A percentile compares a stretch with the other conserved stretches of the same genome.
phyloP scores from a whole-genome alignment of 2,888 invertebrate genomes.

The Pseudococcus longispinus region DNA sequence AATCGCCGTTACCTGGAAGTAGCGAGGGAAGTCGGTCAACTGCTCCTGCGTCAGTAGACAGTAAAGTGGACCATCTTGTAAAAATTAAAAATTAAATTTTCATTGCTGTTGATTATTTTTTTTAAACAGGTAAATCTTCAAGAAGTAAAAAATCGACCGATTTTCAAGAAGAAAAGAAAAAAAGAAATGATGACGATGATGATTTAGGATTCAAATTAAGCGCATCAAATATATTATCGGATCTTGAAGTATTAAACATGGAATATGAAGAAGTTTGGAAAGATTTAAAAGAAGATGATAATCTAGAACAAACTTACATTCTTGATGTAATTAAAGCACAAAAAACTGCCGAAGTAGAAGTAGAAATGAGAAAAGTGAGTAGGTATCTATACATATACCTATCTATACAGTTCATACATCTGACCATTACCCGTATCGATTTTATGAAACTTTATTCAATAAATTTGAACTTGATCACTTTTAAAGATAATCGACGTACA shows the following conservation, averaged over 20 bases:
- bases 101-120: neutral
- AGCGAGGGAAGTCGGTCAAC: conserved; percentile 81
- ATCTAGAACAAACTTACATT: conserved; percentile 79
- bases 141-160: conserved; percentile 48
- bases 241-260: conserved; percentile 74
- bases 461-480: neutral
- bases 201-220: conserved; percentile 73
- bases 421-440: no score
- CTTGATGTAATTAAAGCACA: conserved; percentile 77
- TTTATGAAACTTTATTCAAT: neutral
- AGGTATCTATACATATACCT: neutral
- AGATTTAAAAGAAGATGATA: conserved; percentile 76
- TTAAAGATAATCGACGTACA: conserved; percentile 61
- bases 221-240: conserved; percentile 75
- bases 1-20: conserved; percentile 72
- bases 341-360: conserved; percentile 82
- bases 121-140: conserved; percentile 48
- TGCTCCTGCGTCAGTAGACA: conserved; percentile 69
- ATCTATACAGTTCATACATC: neutral
- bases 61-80: conserved; percentile 46
- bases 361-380: conserved; percentile 75
- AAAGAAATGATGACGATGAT: conserved; percentile 69
- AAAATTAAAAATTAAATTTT: neutral
- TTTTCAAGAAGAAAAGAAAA: conserved; percentile 67
- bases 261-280: conserved; percentile 87